Conservation (phyloP, 92 coral and sea anemone species). For the Epizoanthus scotinus region DNA sequence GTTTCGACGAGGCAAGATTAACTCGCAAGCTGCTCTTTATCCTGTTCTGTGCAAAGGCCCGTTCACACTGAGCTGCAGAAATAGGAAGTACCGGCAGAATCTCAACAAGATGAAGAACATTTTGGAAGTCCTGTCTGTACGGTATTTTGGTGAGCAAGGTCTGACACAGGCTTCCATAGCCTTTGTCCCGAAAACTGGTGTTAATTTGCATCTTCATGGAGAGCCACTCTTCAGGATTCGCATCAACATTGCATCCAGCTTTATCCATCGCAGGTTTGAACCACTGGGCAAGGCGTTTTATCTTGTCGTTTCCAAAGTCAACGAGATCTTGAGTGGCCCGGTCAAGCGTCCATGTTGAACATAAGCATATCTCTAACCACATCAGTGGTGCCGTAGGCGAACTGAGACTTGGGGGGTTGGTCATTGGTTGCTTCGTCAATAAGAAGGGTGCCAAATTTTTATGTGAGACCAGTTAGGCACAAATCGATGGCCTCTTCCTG, state of each 20-base stretch:
- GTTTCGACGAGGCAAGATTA: constrained; percentile 38
- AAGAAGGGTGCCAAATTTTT: constrained; percentile 44
- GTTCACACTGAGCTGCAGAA: constrained; percentile 62
- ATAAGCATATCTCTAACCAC: constrained; percentile 47
- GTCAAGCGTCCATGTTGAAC: constrained; percentile 51
- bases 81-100: constrained; percentile 55
- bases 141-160: constrained; percentile 44
- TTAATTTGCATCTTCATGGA: constrained; percentile 44
- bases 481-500: constrained; percentile 50
- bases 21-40: constrained; percentile 31
- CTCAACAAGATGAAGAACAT: constrained; percentile 45
- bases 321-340: constrained; percentile 38
- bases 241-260: neutral
- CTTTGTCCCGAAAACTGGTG: constrained; percentile 41
- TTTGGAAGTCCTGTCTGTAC: constrained; percentile 42
- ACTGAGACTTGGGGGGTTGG: constrained; percentile 25
- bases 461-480: constrained; percentile 46
- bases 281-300: constrained; percentile 45
- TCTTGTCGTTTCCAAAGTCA: constrained; percentile 44
- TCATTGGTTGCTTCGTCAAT: no score
- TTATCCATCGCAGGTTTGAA: constrained; percentile 19
- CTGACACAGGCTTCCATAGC: constrained; percentile 40
- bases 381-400: constrained; percentile 45
- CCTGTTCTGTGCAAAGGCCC: constrained; percentile 49
- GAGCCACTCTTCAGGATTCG: constrained; percentile 31